Percentiles rank a stretch among this genome's conserved stretches.
Evolutionary conservation across 1,140 invertebrate genomes (phyloP).

Genomic region (Micrasema minimum): DNA sequence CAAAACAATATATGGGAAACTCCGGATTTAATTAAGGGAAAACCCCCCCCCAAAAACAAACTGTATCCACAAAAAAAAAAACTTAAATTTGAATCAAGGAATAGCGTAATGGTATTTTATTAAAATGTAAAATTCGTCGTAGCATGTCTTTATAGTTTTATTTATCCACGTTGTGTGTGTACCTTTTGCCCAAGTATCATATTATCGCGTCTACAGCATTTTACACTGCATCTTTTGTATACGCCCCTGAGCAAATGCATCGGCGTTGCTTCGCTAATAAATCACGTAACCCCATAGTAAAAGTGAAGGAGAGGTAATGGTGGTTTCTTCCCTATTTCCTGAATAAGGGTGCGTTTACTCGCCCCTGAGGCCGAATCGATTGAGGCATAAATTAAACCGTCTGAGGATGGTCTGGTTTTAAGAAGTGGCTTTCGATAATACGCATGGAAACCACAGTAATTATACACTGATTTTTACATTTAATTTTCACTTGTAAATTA

Average conservation of each 20-base stretch:
- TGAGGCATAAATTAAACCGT: slow-evolving; percentile 44
- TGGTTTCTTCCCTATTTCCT: slow-evolving; percentile 34
- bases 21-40: no score
- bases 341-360: slow-evolving; percentile 26
- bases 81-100: no score
- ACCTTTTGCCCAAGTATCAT: background rate
- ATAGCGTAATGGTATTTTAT: no score
- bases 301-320: slow-evolving; percentile 28
- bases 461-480: no score
- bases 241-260: slow-evolving; percentile 13
- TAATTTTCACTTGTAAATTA: no score
- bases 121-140: no score
- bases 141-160: no score
- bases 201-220: background rate
- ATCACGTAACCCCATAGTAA: slow-evolving; percentile 40
- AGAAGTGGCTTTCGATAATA: slow-evolving; percentile 32
- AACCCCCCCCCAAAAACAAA: no score
- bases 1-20: no score
- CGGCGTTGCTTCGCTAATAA: slow-evolving; percentile 40
- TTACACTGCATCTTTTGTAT: background rate
- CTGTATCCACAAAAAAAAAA: no score
- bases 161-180: no score
- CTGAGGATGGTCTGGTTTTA: slow-evolving; percentile 31
- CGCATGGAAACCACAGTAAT: no score
- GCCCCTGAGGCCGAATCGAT: slow-evolving; percentile 27